These are phyloP conservation scores for Drosophila orosa DNA, from an alignment of 1,140 invertebrate genomes.

Conservation along the genomic window DNA sequence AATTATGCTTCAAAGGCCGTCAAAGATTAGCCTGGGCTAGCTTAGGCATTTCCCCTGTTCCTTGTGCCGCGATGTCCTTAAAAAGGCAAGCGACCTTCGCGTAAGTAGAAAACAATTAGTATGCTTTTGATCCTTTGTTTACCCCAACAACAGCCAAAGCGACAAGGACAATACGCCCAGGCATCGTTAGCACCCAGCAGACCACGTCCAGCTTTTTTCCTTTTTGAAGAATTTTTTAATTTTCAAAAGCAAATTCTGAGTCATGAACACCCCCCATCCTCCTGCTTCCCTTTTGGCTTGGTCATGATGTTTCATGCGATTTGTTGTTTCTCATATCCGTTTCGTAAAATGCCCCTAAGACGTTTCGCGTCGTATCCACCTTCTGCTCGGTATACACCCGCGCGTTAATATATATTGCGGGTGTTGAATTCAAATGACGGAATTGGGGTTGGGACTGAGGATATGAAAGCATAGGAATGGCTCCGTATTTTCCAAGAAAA, in stretches of 20 bases:
- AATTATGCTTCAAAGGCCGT: constrained; percentile 75
- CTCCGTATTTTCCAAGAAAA: constrained; percentile 53
- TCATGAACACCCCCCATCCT: constrained; percentile 43
- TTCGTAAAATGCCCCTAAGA: constrained; percentile 77
- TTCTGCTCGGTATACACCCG: constrained; percentile 40
- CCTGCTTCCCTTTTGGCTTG: constrained; percentile 28
- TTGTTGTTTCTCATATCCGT: constrained; percentile 80
- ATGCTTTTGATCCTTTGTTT: constrained; percentile 83
- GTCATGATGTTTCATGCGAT: constrained; percentile 61
- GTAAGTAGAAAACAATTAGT: constrained; percentile 83
- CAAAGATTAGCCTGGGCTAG: constrained; percentile 63
- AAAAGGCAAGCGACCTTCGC: constrained; percentile 47
- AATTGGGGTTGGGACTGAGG: constrained; percentile 1
- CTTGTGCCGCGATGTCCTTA: constrained; percentile 6
- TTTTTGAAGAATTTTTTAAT: constrained; percentile 80
- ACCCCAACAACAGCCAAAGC: constrained; percentile 70
- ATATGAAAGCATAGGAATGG: constrained; percentile 6
- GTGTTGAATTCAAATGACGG: constrained; percentile 27
- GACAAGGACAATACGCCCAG: constrained; percentile 46
- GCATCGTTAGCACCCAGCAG: constrained; percentile 74
- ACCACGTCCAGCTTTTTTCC: constrained; percentile 59
- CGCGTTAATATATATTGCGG: constrained; percentile 56
- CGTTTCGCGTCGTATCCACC: constrained; percentile 23
- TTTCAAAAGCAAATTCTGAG: constrained; percentile 76
- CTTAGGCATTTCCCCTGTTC: constrained; percentile 22